Evolutionary conservation across 2,888 invertebrate species (phyloP).

Genomic region (Lepidonotus clava): DNA sequence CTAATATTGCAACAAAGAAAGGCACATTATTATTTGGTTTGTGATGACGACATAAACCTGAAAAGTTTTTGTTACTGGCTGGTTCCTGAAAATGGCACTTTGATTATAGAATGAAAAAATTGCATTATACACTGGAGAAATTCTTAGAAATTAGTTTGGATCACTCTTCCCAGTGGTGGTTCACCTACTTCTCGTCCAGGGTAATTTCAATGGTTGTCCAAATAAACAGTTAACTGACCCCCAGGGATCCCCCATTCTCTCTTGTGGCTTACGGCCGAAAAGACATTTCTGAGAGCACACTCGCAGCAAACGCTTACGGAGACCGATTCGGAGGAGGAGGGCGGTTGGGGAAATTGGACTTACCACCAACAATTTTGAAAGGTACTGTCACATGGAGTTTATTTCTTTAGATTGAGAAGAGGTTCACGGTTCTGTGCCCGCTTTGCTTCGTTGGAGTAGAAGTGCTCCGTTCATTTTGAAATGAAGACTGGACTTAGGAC

Average conservation of each 20-base stretch:
- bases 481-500: conserved; percentile 29
- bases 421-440: not conserved
- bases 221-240: too few species aligned
- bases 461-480: not conserved
- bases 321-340: too few species aligned
- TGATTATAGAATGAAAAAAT: conserved; percentile 2
- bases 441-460: not conserved
- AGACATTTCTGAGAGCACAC: too few species aligned
- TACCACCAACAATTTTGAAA: not conserved
- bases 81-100: conserved; percentile 44
- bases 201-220: too few species aligned
- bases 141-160: conserved; percentile 23
- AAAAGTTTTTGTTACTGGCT: conserved; percentile 36
- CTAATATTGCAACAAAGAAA: not conserved
- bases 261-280: too few species aligned
- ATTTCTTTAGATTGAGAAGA: too few species aligned
- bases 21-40: not conserved
- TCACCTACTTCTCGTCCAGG: not conserved
- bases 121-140: not conserved
- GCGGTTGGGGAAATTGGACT: too few species aligned
- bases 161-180: not conserved
- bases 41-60: not conserved
- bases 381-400: too few species aligned
- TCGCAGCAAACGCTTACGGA: too few species aligned
- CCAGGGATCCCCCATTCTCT: too few species aligned